Percentiles rank a stretch among this genome's conserved stretches.
phyloP scores from a whole-genome alignment of 1,140 invertebrate genomes.

The Tribolium castaneum region DNA sequence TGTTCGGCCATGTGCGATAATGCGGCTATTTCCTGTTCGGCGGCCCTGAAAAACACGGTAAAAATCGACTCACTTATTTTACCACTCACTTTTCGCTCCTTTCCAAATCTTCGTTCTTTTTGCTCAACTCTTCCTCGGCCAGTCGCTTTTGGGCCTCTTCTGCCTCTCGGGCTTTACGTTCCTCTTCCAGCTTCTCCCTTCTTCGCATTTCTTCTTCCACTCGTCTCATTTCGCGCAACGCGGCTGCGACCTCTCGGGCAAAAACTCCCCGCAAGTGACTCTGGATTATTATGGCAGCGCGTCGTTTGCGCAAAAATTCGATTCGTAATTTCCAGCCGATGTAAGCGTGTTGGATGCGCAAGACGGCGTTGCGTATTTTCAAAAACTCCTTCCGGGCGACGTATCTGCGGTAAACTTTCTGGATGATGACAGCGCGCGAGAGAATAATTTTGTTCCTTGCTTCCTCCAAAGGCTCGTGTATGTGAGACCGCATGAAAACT shows the following conservation, averaged over 20 bases:
- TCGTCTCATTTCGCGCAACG: slow-evolving; percentile 88
- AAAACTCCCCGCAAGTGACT: slow-evolving; percentile 90
- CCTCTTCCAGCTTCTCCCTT: slow-evolving; percentile 73
- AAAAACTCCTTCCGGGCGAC: slow-evolving; percentile 75
- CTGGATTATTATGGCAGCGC: slow-evolving; percentile 91
- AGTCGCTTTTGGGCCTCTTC: slow-evolving; percentile 48
- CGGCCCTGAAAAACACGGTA: slow-evolving; percentile 69
- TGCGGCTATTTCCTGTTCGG: slow-evolving; percentile 80
- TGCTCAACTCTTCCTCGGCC: slow-evolving; percentile 55
- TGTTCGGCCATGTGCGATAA: slow-evolving; percentile 82
- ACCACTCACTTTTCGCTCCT: slow-evolving; percentile 67
- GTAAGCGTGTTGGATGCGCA: slow-evolving; percentile 88
- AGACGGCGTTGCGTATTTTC: slow-evolving; percentile 75
- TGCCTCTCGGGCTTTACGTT: slow-evolving; percentile 67
- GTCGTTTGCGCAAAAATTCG: slow-evolving; percentile 81
- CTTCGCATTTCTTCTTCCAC: slow-evolving; percentile 92
- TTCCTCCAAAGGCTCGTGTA: slow-evolving; percentile 91
- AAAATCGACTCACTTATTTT: not conserved
- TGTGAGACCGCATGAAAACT: slow-evolving; percentile 86
- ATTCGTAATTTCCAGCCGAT: slow-evolving; percentile 87
- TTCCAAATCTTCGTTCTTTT: slow-evolving; percentile 63
- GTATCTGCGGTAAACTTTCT: slow-evolving; percentile 80
- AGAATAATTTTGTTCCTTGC: slow-evolving; percentile 75
- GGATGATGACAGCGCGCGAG: slow-evolving; percentile 81
- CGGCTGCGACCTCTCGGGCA: slow-evolving; percentile 86